Percentiles rank a stretch among this genome's conserved stretches.
Conservation (phyloP, 2,888 invertebrate genomes). For the Nymphalis urticae region DNA sequence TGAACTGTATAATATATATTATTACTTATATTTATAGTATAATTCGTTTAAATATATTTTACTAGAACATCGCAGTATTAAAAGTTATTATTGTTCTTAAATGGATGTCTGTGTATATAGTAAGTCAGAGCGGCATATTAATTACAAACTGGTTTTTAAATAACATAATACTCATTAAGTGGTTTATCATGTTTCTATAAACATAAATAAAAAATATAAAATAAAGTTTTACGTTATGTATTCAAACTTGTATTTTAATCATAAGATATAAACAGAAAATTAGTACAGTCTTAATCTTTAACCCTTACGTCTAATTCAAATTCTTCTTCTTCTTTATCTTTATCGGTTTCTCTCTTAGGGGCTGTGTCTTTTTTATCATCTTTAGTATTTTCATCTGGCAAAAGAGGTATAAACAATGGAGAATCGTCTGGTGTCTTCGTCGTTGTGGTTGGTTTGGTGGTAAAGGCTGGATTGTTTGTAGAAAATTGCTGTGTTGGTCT, state of each 20-base stretch:
- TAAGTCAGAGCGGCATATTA: not conserved
- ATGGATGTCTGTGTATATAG: too few species aligned
- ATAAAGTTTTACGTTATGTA: not conserved
- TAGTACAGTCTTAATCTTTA: slow-evolving; percentile 46
- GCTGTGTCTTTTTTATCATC: slow-evolving; percentile 58
- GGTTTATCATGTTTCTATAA: not conserved
- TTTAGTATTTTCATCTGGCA: slow-evolving; percentile 49
- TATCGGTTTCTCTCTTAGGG: slow-evolving; percentile 63
- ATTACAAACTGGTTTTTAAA: not conserved
- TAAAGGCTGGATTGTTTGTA: slow-evolving; percentile 24
- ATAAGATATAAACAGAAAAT: not conserved
- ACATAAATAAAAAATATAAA: not conserved
- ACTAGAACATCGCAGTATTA: too few species aligned
- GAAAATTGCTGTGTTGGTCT: slow-evolving; percentile 33
- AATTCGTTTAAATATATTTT: too few species aligned
- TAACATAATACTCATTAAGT: not conserved
- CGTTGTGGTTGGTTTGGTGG: slow-evolving; percentile 38
- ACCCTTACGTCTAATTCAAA: slow-evolving; percentile 63
- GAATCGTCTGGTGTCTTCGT: slow-evolving; percentile 53
- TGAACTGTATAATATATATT: not conserved
- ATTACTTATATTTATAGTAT: too few species aligned
- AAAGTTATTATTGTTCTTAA: too few species aligned
- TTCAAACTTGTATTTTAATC: not conserved
- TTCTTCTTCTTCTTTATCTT: slow-evolving; percentile 51
- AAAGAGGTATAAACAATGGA: slow-evolving; percentile 63